A percentile compares a stretch with the other conserved stretches of the same genome.
phyloP scores from a whole-genome alignment of 2,797 vertebrate genomes.

The Notamacropus eugenii region DNA sequence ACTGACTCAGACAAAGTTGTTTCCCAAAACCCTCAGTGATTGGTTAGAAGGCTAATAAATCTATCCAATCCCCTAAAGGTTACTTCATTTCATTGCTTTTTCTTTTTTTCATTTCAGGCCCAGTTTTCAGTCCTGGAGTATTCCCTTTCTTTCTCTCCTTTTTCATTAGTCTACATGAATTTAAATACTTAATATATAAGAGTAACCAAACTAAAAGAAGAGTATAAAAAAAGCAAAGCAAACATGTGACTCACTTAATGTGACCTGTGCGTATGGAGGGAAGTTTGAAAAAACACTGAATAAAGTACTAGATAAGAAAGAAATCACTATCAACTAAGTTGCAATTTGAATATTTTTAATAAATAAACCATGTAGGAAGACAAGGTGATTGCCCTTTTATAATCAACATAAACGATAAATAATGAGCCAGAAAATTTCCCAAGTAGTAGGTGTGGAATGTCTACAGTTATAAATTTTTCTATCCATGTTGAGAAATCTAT shows the following conservation, averaged over 20 bases:
- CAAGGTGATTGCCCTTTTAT: background rate
- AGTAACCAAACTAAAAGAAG: background rate
- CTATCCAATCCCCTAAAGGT: background rate
- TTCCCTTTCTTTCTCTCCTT: background rate
- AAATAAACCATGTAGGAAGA: background rate
- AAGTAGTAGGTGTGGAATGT: background rate
- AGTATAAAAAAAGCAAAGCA: background rate
- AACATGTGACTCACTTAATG: background rate
- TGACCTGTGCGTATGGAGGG: background rate
- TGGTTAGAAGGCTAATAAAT: background rate
- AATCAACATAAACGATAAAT: background rate
- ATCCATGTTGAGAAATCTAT: background rate
- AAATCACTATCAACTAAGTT: background rate
- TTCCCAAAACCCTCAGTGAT: background rate
- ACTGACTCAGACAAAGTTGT: background rate
- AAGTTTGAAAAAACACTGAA: background rate
- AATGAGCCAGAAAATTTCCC: background rate
- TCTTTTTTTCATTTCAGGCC: background rate
- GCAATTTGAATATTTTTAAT: background rate
- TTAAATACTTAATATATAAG: background rate
- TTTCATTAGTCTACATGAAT: background rate
- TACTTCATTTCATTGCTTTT: background rate
- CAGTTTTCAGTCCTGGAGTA: background rate
- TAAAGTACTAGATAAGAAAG: background rate
- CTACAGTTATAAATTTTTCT: background rate